A percentile compares a stretch with the other conserved stretches of the same genome.
Evolutionary conservation across 2,888 invertebrate genomes (phyloP).

Genomic region (Gymnoscelis rufifasciata): DNA sequence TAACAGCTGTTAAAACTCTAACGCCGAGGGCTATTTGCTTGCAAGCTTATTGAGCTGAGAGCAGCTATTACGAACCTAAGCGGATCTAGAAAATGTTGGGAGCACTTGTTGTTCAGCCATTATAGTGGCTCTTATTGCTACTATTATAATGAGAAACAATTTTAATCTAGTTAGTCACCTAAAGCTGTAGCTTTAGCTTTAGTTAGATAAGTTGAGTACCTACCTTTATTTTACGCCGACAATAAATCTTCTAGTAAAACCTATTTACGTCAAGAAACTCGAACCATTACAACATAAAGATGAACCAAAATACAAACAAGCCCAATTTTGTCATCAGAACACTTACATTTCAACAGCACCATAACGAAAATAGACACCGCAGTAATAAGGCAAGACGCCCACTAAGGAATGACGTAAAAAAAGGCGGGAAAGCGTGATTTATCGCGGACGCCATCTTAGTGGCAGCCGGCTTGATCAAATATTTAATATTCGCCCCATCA

Average conservation of each 20-base stretch:
- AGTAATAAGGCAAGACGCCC: conserved; percentile 45
- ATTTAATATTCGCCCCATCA: conserved; percentile 35
- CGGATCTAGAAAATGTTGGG: conserved; percentile 30
- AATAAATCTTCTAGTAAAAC: too few relatives aligned
- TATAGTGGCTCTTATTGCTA: too few relatives aligned
- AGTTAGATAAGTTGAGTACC: too few relatives aligned
- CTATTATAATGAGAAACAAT: too few relatives aligned
- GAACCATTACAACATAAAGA: not conserved
- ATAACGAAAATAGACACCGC: conserved; percentile 47
- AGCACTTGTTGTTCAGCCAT: conserved; percentile 1
- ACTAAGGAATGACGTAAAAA: conserved; percentile 44
- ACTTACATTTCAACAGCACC: conserved; percentile 32
- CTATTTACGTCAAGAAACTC: not conserved
- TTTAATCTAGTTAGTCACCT: too few relatives aligned
- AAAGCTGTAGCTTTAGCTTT: too few relatives aligned
- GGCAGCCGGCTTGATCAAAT: conserved; percentile 40
- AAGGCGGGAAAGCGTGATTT: conserved; percentile 47
- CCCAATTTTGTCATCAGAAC: conserved; percentile 38
- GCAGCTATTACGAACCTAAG: conserved; percentile 36
- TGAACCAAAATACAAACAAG: conserved; percentile 1
- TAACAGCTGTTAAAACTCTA: conserved; percentile 40
- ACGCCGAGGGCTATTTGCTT: conserved; percentile 26
- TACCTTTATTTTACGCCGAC: too few relatives aligned
- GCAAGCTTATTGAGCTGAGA: conserved; percentile 37
- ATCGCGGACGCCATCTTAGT: conserved; percentile 45